These are phyloP conservation scores for Teinopalpus imperialis DNA, from an alignment of 2,888 invertebrate genomes.

Conservation along the genomic window DNA sequence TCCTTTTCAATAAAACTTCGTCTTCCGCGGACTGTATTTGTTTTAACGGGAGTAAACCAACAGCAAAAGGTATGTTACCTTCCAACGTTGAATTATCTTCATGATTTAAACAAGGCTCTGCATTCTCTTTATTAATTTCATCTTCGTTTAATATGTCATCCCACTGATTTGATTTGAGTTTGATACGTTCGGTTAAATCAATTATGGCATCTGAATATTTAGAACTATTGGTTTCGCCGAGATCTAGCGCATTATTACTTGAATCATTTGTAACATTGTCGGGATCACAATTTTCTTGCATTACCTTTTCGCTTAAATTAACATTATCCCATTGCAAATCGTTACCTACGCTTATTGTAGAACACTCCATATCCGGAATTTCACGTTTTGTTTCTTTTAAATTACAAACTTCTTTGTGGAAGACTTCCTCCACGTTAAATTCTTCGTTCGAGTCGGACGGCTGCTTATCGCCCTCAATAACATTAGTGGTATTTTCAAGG, in stretches of 20 bases:
- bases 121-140: constrained; percentile 50
- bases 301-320: constrained; percentile 10
- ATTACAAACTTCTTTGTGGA: constrained; percentile 19
- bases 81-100: constrained; percentile 42
- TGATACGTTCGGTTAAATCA: constrained; percentile 47
- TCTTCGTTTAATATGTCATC: constrained; percentile 40
- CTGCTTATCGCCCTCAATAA: constrained; percentile 36
- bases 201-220: constrained; percentile 44
- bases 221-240: constrained; percentile 34
- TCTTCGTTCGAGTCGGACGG: constrained; percentile 21
- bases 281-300: constrained; percentile 4
- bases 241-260: constrained; percentile 25
- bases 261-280: constrained; percentile 13
- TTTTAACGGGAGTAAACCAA: constrained; percentile 66
- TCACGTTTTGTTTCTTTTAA: constrained; percentile 6
- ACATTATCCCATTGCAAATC: constrained; percentile 35
- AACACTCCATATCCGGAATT: neutral
- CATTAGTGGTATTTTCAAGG: constrained; percentile 40
- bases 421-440: constrained; percentile 25
- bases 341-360: constrained; percentile 9
- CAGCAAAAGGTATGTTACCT: constrained; percentile 71
- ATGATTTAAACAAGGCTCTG: constrained; percentile 29
- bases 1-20: constrained; percentile 52
- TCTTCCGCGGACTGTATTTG: constrained; percentile 50
- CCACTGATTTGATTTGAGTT: constrained; percentile 46